Percentiles rank a stretch among this genome's conserved stretches.
phyloP scores from a whole-genome alignment of 2,113 vertebrate genomes.

The Hippoglossus stenolepis region DNA sequence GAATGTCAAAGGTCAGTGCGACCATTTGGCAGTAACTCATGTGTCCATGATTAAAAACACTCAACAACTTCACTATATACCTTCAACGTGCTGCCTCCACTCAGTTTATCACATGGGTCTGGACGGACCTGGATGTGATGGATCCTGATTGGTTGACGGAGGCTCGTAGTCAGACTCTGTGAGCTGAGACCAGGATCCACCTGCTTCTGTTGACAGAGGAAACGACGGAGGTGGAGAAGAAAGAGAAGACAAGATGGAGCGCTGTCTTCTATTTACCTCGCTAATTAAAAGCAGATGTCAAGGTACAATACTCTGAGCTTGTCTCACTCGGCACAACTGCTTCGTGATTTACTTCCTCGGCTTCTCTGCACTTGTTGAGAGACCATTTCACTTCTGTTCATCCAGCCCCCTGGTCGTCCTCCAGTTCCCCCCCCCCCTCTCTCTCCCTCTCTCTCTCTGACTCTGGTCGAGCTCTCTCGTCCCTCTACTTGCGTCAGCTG shows the following conservation, averaged over 20 bases:
- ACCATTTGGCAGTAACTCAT: too few species aligned
- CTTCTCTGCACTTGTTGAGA: constrained; percentile 61
- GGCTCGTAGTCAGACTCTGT: too few species aligned
- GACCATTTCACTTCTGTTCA: constrained; percentile 41
- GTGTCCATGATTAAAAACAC: too few species aligned
- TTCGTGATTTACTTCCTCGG: constrained; percentile 54
- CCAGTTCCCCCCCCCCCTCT: constrained; percentile 4
- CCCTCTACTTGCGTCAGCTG: neutral
- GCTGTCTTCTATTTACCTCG: constrained; percentile 35
- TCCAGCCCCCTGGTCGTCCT: constrained; percentile 49
- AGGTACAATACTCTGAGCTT: constrained; percentile 60
- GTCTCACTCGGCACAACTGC: constrained; percentile 57
- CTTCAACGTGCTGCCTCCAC: too few species aligned
- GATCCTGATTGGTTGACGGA: too few species aligned
- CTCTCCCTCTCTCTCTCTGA: neutral
- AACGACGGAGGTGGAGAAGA: too few species aligned
- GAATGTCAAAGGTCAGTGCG: too few species aligned
- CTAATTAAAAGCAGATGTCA: constrained; percentile 73
- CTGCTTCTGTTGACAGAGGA: constrained; percentile 6
- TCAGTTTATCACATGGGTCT: too few species aligned
- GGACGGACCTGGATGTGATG: too few species aligned
- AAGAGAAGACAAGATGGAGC: constrained; percentile 20
- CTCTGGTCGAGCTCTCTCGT: neutral
- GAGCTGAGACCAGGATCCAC: neutral
- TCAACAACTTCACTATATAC: too few species aligned